phyloP scores from a whole-genome alignment of 2,113 vertebrate genomes.

The Myotis yumanensis region DNA sequence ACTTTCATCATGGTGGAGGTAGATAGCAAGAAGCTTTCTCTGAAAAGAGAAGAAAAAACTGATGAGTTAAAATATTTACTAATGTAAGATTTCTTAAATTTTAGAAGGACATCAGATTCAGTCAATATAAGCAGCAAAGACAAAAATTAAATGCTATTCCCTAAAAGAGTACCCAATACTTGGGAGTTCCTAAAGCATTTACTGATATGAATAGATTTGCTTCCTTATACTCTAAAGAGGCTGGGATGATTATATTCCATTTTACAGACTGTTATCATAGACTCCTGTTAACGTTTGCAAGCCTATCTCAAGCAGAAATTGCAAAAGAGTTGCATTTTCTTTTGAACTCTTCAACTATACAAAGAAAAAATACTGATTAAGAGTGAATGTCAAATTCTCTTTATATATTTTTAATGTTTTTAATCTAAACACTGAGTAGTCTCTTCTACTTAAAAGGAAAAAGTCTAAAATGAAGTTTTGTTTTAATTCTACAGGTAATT shows the following conservation, averaged over 20 bases:
- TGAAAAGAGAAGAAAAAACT: slow-evolving; percentile 81
- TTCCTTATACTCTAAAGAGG: slow-evolving; percentile 33
- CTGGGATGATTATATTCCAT: not conserved
- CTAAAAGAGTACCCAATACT: not conserved
- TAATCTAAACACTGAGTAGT: slow-evolving; percentile 16
- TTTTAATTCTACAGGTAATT: slow-evolving; percentile 29
- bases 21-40: slow-evolving; percentile 99
- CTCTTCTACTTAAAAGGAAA: slow-evolving; percentile 52
- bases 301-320: not conserved
- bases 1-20: slow-evolving; percentile 99
- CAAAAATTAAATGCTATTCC: slow-evolving; percentile 48
- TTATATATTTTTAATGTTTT: slow-evolving; percentile 51
- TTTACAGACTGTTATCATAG: not conserved
- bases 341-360: slow-evolving; percentile 37
- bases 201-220: slow-evolving; percentile 9
- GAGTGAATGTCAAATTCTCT: slow-evolving; percentile 14
- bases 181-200: slow-evolving; percentile 33
- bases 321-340: slow-evolving; percentile 23
- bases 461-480: slow-evolving; percentile 54
- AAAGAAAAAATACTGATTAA: slow-evolving; percentile 49
- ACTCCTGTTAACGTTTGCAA: not conserved
- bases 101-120: not conserved
- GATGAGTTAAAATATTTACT: slow-evolving; percentile 54
- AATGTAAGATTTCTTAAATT: slow-evolving; percentile 48
- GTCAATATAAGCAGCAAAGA: slow-evolving; percentile 12